A percentile compares a stretch with the other conserved stretches of the same genome.
phyloP scores from a whole-genome alignment of 2,113 vertebrate species.

The Eulemur macaco region DNA sequence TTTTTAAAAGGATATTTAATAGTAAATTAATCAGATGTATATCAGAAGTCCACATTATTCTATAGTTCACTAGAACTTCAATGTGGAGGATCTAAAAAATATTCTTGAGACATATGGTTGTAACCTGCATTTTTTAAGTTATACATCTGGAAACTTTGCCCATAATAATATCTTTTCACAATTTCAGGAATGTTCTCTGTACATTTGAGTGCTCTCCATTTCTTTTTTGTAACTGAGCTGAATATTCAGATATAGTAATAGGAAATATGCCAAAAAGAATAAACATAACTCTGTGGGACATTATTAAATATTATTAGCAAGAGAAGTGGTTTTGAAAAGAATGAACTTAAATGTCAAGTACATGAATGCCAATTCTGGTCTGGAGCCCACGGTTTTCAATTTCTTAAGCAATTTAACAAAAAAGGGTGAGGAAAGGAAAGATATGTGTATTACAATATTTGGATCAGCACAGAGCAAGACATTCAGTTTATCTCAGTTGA shows the following conservation, averaged over 20 bases:
- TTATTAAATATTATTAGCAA: constrained; percentile 72
- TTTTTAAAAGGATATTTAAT: background rate
- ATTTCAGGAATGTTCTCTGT: constrained; percentile 57
- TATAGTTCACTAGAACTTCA: background rate
- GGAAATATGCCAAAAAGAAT: constrained; percentile 67
- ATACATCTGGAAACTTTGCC: constrained; percentile 58
- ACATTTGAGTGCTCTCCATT: constrained; percentile 26
- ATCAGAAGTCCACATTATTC: background rate
- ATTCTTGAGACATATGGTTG: constrained; percentile 15
- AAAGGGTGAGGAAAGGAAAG: constrained; percentile 13
- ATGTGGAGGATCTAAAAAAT: background rate
- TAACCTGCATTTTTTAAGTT: constrained; percentile 46
- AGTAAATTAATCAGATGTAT: background rate
- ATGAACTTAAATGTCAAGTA: constrained; percentile 58
- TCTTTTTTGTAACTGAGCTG: constrained; percentile 15
- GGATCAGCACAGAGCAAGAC: constrained; percentile 36
- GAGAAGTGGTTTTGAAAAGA: constrained; percentile 49
- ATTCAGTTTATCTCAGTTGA: constrained; percentile 62
- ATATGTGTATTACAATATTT: constrained; percentile 39
- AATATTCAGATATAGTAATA: constrained; percentile 55
- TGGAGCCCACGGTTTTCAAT: background rate
- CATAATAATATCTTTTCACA: constrained; percentile 38
- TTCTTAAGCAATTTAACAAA: constrained; percentile 66
- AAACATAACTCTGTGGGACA: constrained; percentile 55
- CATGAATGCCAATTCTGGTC: constrained; percentile 24